These are phyloP conservation scores for Podargus strigoides DNA, from an alignment of 2,797 vertebrate species.

Conservation along the genomic window DNA sequence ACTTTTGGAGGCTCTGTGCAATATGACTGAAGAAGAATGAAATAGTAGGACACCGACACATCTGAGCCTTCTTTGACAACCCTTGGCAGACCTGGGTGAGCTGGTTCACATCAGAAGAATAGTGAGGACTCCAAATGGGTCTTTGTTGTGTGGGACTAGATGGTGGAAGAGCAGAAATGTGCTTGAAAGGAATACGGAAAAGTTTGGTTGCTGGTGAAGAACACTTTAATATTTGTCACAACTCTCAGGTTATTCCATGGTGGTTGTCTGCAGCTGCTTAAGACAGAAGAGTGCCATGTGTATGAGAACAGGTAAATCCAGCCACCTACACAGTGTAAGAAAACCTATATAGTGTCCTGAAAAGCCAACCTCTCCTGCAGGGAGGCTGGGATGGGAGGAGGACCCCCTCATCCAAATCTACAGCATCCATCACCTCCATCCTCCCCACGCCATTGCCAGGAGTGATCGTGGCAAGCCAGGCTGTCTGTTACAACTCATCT, in stretches of 20 bases:
- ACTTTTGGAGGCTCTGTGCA: neutral
- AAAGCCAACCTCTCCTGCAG: neutral
- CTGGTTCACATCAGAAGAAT: neutral
- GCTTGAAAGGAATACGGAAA: neutral
- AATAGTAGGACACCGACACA: neutral
- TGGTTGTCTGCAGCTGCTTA: fast-evolving
- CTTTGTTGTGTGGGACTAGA: neutral
- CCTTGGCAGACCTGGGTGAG: neutral
- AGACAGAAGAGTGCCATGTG: neutral
- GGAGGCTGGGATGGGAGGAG: neutral
- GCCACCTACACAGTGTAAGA: neutral
- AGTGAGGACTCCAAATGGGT: neutral
- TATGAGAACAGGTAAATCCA: neutral
- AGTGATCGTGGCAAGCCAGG: neutral
- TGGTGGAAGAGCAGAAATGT: neutral
- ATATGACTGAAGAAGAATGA: neutral
- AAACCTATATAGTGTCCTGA: neutral
- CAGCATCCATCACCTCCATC: neutral
- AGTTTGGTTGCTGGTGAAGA: neutral
- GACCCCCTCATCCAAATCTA: neutral
- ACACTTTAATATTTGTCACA: neutral
- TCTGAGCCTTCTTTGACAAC: neutral
- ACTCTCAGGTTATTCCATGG: neutral
- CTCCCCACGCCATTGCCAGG: neutral
- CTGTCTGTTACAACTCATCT: neutral